Evolutionary conservation across 2,797 vertebrate species (phyloP).

Genomic region (Stomatorhinus walkeri): DNA sequence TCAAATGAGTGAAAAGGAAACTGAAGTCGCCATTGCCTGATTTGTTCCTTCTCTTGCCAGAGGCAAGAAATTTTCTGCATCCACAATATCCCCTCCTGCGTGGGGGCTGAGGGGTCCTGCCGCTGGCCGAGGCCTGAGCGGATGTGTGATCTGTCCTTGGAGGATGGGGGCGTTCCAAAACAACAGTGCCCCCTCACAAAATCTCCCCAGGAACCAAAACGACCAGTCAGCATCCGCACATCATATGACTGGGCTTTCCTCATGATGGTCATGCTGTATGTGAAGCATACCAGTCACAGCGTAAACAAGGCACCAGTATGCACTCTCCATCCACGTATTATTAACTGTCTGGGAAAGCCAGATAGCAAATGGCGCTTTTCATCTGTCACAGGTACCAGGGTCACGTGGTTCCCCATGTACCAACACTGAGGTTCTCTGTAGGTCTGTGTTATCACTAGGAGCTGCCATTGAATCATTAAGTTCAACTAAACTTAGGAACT

Average conservation of each 20-base stretch:
- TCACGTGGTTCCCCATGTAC: not conserved
- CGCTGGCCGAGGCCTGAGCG: constrained; percentile 33
- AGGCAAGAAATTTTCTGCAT: not conserved
- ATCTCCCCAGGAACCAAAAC: not conserved
- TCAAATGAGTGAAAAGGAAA: not conserved
- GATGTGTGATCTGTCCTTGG: constrained; percentile 14
- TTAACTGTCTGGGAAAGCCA: not conserved
- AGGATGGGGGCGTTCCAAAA: not conserved
- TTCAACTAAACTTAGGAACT: not conserved
- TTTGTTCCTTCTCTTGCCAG: not conserved
- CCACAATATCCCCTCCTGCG: constrained; percentile 58
- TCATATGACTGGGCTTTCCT: not conserved
- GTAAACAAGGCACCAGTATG: not conserved
- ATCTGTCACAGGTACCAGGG: not conserved
- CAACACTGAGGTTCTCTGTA: not conserved
- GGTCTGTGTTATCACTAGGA: not conserved
- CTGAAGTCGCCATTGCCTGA: not conserved
- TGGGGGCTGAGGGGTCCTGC: constrained; percentile 25
- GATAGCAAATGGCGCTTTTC: not conserved
- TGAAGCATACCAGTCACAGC: not conserved
- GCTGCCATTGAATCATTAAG: not conserved
- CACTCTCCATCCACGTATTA: not conserved
- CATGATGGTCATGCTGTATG: not conserved
- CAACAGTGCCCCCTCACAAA: not conserved
- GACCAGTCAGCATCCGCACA: not conserved